Conservation (phyloP, 2,797 vertebrate genomes). For the Tarsius wallacei region DNA sequence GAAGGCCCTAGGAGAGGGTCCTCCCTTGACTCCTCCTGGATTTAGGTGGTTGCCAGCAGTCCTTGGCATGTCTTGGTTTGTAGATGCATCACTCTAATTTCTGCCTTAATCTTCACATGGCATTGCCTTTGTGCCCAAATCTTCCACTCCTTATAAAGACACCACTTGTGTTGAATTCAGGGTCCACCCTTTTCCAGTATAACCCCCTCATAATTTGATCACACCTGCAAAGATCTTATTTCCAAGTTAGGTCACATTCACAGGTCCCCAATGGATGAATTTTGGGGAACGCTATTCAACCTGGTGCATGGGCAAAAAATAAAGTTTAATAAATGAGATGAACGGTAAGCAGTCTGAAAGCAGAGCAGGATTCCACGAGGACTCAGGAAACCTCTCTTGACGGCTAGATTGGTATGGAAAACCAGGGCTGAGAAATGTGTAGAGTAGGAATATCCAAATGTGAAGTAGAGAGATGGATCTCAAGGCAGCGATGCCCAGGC, state of each 20-base stretch:
- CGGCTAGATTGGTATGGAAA: background rate
- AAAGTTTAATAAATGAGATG: background rate
- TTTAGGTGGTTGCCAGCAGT: no score
- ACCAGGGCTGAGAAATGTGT: background rate
- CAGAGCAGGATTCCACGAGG: background rate
- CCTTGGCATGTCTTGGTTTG: accelerated
- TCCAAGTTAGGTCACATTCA: background rate
- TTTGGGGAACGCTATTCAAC: no score
- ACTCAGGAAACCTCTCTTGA: no score
- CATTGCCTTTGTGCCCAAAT: background rate
- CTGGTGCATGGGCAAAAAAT: background rate
- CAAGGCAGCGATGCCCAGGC: background rate
- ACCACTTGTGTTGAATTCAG: background rate
- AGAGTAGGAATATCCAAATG: background rate
- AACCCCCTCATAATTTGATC: background rate
- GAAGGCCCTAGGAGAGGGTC: background rate
- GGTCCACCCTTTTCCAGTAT: background rate
- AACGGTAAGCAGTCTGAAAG: background rate
- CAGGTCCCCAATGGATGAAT: background rate
- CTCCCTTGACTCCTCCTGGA: accelerated
- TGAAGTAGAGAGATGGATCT: background rate
- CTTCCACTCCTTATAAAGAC: background rate
- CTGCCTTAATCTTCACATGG: background rate
- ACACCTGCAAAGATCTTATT: background rate
- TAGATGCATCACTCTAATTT: accelerated